A percentile compares a stretch with the other conserved stretches of the same genome.
Conservation (phyloP, 2,113 vertebrate species). For the Pangasianodon gigas region DNA sequence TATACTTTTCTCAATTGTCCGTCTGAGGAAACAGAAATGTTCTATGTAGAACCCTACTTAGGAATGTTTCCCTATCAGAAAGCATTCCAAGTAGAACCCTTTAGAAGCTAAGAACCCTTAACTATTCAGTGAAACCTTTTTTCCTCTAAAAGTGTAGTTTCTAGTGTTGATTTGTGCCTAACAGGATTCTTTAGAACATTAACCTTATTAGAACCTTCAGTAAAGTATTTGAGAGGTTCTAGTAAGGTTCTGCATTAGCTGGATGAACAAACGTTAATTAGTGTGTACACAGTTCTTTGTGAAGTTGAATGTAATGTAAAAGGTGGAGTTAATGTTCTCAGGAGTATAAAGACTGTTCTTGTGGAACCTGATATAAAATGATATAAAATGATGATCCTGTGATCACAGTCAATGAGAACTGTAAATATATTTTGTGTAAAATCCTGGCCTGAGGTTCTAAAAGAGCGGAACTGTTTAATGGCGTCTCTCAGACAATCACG, state of each 20-base stretch:
- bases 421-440: background rate
- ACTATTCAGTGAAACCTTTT: background rate
- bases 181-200: background rate
- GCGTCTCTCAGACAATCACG: background rate
- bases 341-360: background rate
- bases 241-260: background rate
- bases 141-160: background rate
- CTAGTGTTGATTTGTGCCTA: background rate
- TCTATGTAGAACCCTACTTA: background rate
- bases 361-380: background rate
- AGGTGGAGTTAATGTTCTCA: background rate
- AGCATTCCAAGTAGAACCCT: background rate
- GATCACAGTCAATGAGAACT: background rate
- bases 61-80: background rate
- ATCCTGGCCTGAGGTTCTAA: background rate
- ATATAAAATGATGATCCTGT: background rate
- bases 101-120: background rate
- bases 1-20: background rate
- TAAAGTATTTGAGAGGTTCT: background rate
- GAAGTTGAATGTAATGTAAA: background rate
- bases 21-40: background rate
- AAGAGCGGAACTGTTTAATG: background rate
- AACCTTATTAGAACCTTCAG: background rate
- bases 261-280: background rate
- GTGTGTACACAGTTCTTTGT: background rate